phyloP scores from a whole-genome alignment of 2,797 vertebrate species.

The Rhinogobio ventralis region DNA sequence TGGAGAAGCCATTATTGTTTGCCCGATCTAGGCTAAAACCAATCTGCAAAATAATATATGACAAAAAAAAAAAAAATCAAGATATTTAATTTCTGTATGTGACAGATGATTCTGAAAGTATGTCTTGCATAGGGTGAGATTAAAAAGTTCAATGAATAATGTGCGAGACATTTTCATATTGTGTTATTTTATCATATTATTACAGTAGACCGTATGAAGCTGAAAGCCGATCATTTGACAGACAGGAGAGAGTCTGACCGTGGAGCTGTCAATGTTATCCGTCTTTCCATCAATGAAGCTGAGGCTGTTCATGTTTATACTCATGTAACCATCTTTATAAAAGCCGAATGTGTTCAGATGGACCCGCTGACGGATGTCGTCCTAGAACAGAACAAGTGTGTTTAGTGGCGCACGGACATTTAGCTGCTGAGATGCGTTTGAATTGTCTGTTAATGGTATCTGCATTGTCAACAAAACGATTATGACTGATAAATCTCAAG shows the following conservation, averaged over 20 bases:
- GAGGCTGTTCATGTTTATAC: conserved; percentile 78
- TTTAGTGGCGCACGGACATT: background rate
- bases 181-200: background rate
- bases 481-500: background rate
- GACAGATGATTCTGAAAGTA: background rate
- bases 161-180: background rate
- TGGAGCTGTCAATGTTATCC: conserved; percentile 59
- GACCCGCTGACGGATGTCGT: conserved; percentile 84
- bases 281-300: conserved; percentile 65
- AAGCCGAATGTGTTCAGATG: conserved; percentile 88
- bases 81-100: background rate
- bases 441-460: background rate
- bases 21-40: conserved; percentile 86
- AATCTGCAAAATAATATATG: conserved; percentile 68
- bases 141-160: background rate
- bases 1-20: conserved; percentile 85
- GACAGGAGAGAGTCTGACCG: conserved; percentile 54
- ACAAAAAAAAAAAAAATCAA: too few relatives aligned
- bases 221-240: background rate
- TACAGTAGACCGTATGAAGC: background rate
- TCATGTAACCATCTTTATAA: conserved; percentile 85
- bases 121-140: background rate
- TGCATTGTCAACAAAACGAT: background rate
- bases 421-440: background rate
- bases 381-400: conserved; percentile 66